Evolutionary conservation across 1,140 invertebrate species (phyloP).

Genomic region (Onthophagus taurus): DNA sequence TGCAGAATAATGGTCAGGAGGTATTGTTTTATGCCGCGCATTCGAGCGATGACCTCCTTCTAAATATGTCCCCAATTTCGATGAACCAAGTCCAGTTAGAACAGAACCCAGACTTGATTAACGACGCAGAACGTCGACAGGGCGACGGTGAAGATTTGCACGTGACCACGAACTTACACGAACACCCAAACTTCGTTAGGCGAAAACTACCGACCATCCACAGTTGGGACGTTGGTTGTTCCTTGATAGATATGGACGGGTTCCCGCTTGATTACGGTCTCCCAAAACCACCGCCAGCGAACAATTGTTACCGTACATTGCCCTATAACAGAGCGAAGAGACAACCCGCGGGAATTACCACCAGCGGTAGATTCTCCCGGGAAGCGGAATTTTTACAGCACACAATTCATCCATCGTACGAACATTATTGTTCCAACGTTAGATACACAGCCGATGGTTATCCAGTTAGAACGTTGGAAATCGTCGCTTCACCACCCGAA

Average conservation of each 20-base stretch:
- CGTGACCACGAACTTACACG: conserved; percentile 10
- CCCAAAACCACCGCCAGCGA: conserved; percentile 40
- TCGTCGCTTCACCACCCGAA: too few relatives aligned
- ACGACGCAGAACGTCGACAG: conserved; percentile 55
- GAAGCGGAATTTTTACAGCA: conserved; percentile 55
- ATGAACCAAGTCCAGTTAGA: conserved; percentile 49
- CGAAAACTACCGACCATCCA: conserved; percentile 45
- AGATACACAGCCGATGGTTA: conserved; percentile 72
- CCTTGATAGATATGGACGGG: too few relatives aligned
- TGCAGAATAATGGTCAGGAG: conserved; percentile 3
- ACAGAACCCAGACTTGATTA: conserved; percentile 68
- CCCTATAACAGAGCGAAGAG: conserved; percentile 52
- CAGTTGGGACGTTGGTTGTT: conserved; percentile 50
- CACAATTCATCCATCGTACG: conserved; percentile 38
- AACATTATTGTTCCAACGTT: conserved; percentile 47
- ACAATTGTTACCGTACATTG: conserved; percentile 53
- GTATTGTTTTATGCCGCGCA: conserved; percentile 14
- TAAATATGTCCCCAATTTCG: conserved; percentile 22
- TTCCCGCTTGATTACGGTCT: too few relatives aligned
- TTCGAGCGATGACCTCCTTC: conserved; percentile 17
- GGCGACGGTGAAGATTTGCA: conserved; percentile 33
- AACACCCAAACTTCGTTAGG: not conserved
- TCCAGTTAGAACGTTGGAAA: conserved; percentile 45
- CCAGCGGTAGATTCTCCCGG: conserved; percentile 48
- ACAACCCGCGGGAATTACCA: conserved; percentile 46